Evolutionary conservation across 2,888 invertebrate species (phyloP).

Genomic region (Agrotis puta): DNA sequence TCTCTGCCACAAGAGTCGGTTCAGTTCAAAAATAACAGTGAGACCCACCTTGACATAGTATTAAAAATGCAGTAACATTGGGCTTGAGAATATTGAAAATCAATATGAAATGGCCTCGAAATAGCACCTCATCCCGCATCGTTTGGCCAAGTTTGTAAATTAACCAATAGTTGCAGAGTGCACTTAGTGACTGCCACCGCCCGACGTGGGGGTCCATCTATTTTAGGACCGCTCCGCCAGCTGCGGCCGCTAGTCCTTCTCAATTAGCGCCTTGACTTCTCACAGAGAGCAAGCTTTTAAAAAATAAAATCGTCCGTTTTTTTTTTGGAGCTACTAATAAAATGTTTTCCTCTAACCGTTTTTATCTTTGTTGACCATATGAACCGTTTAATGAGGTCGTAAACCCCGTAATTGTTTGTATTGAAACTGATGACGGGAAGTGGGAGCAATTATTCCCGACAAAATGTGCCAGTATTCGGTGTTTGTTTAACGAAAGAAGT

Average conservation of each 20-base stretch:
- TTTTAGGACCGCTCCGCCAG: constrained; percentile 66
- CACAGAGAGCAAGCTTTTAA: constrained; percentile 35
- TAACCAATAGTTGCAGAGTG: constrained; percentile 59
- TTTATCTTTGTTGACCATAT: constrained; percentile 61
- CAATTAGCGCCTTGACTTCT: constrained; percentile 66
- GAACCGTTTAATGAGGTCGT: constrained; percentile 61
- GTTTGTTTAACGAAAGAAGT: constrained; percentile 37
- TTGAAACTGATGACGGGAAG: constrained; percentile 53
- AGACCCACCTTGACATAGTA: constrained; percentile 4
- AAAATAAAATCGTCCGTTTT: constrained; percentile 34
- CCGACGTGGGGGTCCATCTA: constrained; percentile 71
- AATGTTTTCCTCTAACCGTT: constrained; percentile 42
- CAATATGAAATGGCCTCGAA: constrained; percentile 47
- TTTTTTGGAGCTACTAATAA: constrained; percentile 30
- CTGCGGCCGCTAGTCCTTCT: constrained; percentile 54
- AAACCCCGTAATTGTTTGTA: constrained; percentile 62
- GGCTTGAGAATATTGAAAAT: constrained; percentile 34
- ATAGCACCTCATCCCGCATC: constrained; percentile 49
- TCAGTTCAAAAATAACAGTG: neutral
- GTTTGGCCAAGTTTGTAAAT: constrained; percentile 52
- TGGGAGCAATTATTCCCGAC: constrained; percentile 50
- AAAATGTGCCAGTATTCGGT: constrained; percentile 35
- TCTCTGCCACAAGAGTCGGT: neutral
- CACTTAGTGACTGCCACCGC: constrained; percentile 43
- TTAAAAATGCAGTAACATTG: constrained; percentile 15